Percentiles rank a stretch among this genome's conserved stretches.
These are phyloP conservation scores for Synergus umbraculus DNA, from an alignment of 2,888 invertebrate species.

Conservation along the genomic window DNA sequence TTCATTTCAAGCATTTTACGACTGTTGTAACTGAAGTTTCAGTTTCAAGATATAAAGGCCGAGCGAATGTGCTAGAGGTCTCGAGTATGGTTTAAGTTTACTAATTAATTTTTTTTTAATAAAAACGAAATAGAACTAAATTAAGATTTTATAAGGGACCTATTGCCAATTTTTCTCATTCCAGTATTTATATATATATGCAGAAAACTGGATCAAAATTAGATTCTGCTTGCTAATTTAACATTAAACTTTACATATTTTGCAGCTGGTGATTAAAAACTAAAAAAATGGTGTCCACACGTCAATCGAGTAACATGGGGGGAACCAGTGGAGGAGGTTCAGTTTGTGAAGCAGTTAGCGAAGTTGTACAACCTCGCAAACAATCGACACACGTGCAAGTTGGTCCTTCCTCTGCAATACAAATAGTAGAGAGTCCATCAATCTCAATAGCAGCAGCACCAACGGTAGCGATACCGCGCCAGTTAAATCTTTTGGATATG, in stretches of 20 bases:
- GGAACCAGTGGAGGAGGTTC: slow-evolving; percentile 72
- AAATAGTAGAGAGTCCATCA: slow-evolving; percentile 55
- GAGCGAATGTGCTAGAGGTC: no score
- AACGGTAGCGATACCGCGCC: slow-evolving; percentile 43
- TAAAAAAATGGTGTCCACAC: slow-evolving; percentile 79
- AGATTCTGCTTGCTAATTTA: background rate
- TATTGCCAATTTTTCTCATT: no score
- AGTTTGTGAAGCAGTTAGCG: slow-evolving; percentile 64
- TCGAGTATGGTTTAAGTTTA: no score
- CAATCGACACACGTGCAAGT: slow-evolving; percentile 61
- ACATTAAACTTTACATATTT: background rate
- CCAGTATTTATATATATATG: background rate
- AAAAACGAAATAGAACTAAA: no score
- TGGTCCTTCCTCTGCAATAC: slow-evolving; percentile 58
- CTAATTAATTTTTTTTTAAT: no score
- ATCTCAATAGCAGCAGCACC: slow-evolving; percentile 38
- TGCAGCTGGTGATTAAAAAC: slow-evolving; percentile 28
- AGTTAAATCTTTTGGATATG: slow-evolving; percentile 82
- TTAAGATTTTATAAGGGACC: no score
- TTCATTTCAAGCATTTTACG: no score
- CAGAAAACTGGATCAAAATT: background rate
- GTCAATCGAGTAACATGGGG: slow-evolving; percentile 79
- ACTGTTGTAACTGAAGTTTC: no score
- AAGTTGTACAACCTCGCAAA: slow-evolving; percentile 56
- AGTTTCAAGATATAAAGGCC: no score